Evolutionary conservation across 2,797 vertebrate species (phyloP).

Genomic region (Peromyscus nudipes): DNA sequence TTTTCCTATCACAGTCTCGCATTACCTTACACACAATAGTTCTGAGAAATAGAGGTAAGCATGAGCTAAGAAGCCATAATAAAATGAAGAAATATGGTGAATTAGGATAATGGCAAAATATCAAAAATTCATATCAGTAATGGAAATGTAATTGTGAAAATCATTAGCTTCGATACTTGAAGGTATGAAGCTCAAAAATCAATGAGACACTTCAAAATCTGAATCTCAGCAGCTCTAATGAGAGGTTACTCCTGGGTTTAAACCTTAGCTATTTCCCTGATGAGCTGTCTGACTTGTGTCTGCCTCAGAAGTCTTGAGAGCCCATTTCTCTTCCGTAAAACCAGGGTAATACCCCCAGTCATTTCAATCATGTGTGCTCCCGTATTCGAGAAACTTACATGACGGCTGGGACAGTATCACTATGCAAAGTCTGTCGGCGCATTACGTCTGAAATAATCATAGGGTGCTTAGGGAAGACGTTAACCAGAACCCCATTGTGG

Average conservation of each 20-base stretch:
- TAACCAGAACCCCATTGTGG: neutral
- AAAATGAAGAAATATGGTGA: neutral
- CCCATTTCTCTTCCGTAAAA: neutral
- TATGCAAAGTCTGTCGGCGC: neutral
- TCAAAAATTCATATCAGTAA: neutral
- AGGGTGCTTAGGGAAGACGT: neutral
- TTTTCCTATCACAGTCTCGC: neutral
- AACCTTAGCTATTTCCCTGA: neutral
- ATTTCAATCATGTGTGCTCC: neutral
- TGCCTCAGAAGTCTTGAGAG: neutral
- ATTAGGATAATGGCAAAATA: neutral
- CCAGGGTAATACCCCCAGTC: neutral
- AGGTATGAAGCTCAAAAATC: neutral
- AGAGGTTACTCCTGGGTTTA: neutral
- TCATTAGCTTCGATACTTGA: neutral
- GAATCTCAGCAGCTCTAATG: neutral
- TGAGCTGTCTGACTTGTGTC: neutral
- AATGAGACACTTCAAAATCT: neutral
- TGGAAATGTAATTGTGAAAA: neutral
- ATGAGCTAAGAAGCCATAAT: neutral
- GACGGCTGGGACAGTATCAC: accelerated
- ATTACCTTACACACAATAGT: too few species aligned
- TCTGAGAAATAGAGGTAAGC: neutral
- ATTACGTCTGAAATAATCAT: neutral
- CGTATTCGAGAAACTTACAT: neutral